A percentile compares a stretch with the other conserved stretches of the same genome.
phyloP scores from a whole-genome alignment of 53 echinoderm and acorn worm species.

The Paracentrotus lividus region DNA sequence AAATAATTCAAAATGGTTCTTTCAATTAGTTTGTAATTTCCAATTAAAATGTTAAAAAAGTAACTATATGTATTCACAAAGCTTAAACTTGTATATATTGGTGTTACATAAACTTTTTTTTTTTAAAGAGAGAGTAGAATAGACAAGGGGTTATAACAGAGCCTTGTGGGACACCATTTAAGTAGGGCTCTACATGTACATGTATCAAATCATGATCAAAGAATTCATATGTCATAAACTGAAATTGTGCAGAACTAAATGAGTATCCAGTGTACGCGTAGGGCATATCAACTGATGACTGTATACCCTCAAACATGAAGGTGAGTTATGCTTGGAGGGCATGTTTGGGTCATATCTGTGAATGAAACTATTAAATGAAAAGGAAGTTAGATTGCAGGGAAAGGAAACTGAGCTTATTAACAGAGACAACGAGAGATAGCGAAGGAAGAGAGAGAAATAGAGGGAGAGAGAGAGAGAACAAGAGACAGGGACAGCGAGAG shows the following conservation, averaged over 20 bases:
- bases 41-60: too few species aligned
- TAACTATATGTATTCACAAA: too few species aligned
- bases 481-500: not conserved
- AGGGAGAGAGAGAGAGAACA: not conserved
- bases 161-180: too few species aligned
- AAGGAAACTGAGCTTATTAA: slow-evolving; percentile 30
- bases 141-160: too few species aligned
- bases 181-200: too few species aligned
- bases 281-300: not conserved
- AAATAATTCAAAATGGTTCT: too few species aligned
- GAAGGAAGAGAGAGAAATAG: not conserved
- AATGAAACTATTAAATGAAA: not conserved
- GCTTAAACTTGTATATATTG: too few species aligned
- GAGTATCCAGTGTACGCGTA: not conserved
- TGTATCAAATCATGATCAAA: not conserved
- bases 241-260: not conserved
- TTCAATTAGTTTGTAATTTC: too few species aligned
- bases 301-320: not conserved
- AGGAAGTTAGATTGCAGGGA: slow-evolving; percentile 19
- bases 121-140: too few species aligned
- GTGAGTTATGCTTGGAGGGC: not conserved
- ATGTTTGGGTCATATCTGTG: not conserved
- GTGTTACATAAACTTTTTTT: too few species aligned
- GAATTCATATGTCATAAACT: not conserved
- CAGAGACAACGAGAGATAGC: slow-evolving; percentile 16